phyloP scores from a whole-genome alignment of 2,797 vertebrate species.

The Eulemur mongoz region DNA sequence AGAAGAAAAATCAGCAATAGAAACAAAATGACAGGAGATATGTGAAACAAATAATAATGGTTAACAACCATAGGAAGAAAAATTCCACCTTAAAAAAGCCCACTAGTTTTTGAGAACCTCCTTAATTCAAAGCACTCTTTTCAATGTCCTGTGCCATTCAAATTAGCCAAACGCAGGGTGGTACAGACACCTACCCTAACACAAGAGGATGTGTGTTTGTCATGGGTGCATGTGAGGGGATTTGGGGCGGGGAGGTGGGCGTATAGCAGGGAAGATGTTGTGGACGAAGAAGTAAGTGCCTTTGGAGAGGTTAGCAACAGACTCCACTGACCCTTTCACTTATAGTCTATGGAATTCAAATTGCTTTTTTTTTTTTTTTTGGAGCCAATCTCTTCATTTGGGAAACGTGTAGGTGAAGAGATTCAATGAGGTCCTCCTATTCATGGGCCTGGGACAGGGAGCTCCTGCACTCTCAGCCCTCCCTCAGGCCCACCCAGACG shows the following conservation, averaged over 20 bases:
- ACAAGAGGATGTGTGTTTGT: neutral
- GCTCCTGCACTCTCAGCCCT: neutral
- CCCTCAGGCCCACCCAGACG: neutral
- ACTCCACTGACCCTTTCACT: neutral
- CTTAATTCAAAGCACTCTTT: neutral
- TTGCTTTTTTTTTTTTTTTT: neutral
- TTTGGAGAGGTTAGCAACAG: neutral
- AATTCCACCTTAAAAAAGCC: neutral
- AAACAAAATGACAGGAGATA: neutral
- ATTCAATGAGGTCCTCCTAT: neutral
- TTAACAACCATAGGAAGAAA: neutral
- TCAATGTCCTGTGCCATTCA: neutral
- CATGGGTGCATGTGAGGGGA: accelerated
- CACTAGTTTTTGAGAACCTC: neutral
- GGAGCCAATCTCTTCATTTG: neutral
- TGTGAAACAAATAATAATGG: neutral
- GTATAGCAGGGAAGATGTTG: accelerated
- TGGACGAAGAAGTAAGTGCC: neutral
- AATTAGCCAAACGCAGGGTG: neutral
- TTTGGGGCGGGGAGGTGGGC: accelerated
- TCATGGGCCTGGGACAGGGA: neutral
- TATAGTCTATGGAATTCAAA: neutral
- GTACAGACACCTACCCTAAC: neutral
- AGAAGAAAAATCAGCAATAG: neutral
- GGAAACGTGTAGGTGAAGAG: neutral